phyloP scores from a whole-genome alignment of 2,797 vertebrate genomes.

The Rallus crepitans region DNA sequence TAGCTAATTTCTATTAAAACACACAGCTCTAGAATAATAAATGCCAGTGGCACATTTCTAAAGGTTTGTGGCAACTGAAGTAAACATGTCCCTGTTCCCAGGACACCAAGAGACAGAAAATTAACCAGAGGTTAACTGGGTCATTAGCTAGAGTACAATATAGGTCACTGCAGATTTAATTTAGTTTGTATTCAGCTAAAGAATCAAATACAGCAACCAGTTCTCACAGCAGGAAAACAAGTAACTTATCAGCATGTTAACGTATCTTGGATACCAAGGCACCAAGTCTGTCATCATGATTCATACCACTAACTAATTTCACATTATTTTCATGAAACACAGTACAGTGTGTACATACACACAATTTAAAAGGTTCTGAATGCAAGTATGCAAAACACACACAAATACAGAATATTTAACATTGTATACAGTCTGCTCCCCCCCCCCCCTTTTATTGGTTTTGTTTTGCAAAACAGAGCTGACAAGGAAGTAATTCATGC shows the following conservation, averaged over 20 bases:
- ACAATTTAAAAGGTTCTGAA: neutral
- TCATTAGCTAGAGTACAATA: slow-evolving; percentile 77
- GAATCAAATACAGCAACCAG: slow-evolving; percentile 72
- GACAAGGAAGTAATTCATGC: neutral
- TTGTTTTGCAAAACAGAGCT: neutral
- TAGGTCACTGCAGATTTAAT: slow-evolving; percentile 77
- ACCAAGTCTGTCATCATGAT: slow-evolving; percentile 36
- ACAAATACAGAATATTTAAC: slow-evolving; percentile 4
- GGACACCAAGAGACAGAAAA: slow-evolving; percentile 79
- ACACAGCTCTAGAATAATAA: slow-evolving; percentile 71
- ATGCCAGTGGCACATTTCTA: slow-evolving; percentile 71
- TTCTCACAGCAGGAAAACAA: slow-evolving; percentile 79
- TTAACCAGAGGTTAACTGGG: slow-evolving; percentile 79
- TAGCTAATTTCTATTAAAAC: slow-evolving; percentile 75
- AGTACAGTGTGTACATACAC: neutral
- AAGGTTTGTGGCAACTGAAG: slow-evolving; percentile 73
- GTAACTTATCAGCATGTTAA: slow-evolving; percentile 69
- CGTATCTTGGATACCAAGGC: slow-evolving; percentile 77
- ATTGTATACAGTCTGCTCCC: neutral
- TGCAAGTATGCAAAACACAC: neutral
- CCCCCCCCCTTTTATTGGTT: neutral
- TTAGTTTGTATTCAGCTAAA: slow-evolving; percentile 71
- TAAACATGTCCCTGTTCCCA: slow-evolving; percentile 82
- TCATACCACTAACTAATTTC: slow-evolving; percentile 30
- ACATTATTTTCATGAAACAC: slow-evolving; percentile 35